Evolutionary conservation across 2,797 vertebrate genomes (phyloP).

Genomic region (Coregonus sp.): DNA sequence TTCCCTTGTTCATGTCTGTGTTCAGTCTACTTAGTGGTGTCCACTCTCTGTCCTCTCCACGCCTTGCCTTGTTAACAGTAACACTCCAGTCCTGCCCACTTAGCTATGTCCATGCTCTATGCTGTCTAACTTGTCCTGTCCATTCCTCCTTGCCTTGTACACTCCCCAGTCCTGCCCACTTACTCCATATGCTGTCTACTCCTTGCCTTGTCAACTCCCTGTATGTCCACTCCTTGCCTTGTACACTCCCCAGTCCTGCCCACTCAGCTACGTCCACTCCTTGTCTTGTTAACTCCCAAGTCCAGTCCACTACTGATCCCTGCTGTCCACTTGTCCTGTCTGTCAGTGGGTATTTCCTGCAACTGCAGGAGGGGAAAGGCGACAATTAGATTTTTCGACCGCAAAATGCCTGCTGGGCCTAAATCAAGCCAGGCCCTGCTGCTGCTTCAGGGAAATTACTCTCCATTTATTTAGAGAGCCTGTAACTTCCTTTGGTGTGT

Average conservation of each 20-base stretch:
- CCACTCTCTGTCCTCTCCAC: too few relatives aligned
- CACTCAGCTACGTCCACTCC: too few relatives aligned
- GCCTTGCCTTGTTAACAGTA: too few relatives aligned
- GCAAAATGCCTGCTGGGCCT: conserved; percentile 69
- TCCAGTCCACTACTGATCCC: conserved; percentile 56
- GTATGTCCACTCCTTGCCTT: neutral
- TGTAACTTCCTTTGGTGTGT: neutral
- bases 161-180: too few relatives aligned
- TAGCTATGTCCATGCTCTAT: too few relatives aligned
- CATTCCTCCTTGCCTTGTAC: too few relatives aligned
- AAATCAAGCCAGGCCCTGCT: conserved; percentile 49
- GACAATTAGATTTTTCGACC: conserved; percentile 72
- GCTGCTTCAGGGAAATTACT: conserved; percentile 46
- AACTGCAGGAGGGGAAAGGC: conserved; percentile 51
- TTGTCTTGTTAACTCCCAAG: conserved; percentile 11
- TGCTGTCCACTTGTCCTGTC: conserved; percentile 14
- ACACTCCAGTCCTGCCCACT: too few relatives aligned
- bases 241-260: too few relatives aligned
- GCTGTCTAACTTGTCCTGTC: too few relatives aligned
- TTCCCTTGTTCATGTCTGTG: neutral
- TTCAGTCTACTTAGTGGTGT: neutral
- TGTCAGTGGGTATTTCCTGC: conserved; percentile 53
- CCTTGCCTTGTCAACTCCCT: neutral
- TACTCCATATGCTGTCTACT: too few relatives aligned
- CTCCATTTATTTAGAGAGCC: conserved; percentile 71